A percentile compares a stretch with the other conserved stretches of the same genome.
Conservation (phyloP, 2,113 vertebrate species). For the Charina bottae region DNA sequence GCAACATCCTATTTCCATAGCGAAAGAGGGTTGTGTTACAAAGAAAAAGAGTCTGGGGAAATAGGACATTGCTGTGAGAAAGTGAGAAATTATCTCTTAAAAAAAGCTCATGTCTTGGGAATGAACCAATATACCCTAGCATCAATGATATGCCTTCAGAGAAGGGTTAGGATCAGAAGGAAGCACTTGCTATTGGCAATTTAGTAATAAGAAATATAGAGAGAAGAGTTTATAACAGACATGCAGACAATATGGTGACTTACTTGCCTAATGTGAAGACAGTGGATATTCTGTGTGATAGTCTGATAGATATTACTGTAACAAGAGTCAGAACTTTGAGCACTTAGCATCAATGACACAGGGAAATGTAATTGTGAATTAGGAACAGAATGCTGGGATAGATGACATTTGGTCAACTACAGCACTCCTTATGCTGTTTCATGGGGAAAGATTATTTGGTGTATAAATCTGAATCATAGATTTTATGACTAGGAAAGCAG, state of each 20-base stretch:
- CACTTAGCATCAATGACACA: too few species aligned
- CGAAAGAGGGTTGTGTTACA: neutral
- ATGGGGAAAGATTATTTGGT: too few species aligned
- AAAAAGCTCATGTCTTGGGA: neutral
- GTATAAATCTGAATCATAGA: neutral
- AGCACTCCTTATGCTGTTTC: too few species aligned
- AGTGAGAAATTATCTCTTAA: neutral
- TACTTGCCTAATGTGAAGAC: neutral
- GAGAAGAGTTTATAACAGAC: neutral
- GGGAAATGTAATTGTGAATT: too few species aligned
- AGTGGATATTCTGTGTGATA: neutral
- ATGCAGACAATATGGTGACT: neutral
- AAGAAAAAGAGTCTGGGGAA: neutral
- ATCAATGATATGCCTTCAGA: neutral
- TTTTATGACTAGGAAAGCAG: neutral
- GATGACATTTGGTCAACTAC: too few species aligned
- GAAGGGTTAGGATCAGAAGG: neutral
- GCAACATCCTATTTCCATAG: neutral
- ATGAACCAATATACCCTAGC: neutral
- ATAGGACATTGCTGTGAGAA: neutral
- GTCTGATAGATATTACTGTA: too few species aligned
- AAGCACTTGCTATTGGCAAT: neutral
- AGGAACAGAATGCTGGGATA: too few species aligned
- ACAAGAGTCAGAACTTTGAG: too few species aligned
- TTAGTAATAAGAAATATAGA: neutral